These are phyloP conservation scores for Tolmerus cingulatus DNA, from an alignment of 2,888 invertebrate species.

Conservation along the genomic window DNA sequence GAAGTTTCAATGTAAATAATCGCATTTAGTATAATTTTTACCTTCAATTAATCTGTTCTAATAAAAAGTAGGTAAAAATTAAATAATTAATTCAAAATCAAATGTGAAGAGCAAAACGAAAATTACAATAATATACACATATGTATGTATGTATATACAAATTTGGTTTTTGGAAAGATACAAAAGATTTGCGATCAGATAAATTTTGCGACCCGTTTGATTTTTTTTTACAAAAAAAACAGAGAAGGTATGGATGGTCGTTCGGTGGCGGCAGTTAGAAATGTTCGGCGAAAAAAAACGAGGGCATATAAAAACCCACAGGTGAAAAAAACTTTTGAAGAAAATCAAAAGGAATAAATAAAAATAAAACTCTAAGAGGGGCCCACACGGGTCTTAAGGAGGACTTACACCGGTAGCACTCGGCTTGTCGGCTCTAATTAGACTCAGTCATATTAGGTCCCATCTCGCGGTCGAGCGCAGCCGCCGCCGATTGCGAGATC, in stretches of 20 bases:
- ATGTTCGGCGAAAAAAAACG: neutral
- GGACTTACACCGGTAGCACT: neutral
- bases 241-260: neutral
- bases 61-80: too few relatives aligned
- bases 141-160: too few relatives aligned
- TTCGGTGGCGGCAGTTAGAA: neutral
- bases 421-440: constrained; percentile 19
- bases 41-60: too few relatives aligned
- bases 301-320: neutral
- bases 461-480: neutral
- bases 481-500: too few relatives aligned
- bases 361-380: neutral
- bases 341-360: neutral
- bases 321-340: neutral
- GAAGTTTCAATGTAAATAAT: too few relatives aligned
- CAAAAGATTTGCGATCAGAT: neutral
- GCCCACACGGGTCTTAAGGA: neutral
- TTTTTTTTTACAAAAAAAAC: neutral
- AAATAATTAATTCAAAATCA: too few relatives aligned
- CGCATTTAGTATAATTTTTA: too few relatives aligned
- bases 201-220: neutral
- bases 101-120: too few relatives aligned
- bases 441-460: constrained; percentile 19
- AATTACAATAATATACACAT: neutral
- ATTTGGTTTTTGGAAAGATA: neutral